Base-by-base conservation (phyloP, 2,113 vertebrate genomes). In the Silurus asotus region DNA sequence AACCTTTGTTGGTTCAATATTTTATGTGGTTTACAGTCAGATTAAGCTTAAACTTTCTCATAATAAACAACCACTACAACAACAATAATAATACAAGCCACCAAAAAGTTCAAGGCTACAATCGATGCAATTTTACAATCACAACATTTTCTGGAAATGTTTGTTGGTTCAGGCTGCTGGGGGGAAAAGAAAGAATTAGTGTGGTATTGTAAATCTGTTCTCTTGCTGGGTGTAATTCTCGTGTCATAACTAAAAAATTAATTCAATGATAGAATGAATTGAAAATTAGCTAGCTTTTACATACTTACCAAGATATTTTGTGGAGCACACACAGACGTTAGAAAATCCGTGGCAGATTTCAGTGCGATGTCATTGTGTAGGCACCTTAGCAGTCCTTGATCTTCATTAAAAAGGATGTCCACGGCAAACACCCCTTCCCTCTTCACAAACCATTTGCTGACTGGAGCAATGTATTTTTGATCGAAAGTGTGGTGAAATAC, bases 61-160 rank as follows among this genome's bases (percentile, higher is more conserved):
- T 10, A 10, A 72, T 2, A 9, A 4, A 8, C 37, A 74, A 6
- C 0, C 51, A 51, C 0, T 48, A 0, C 8, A 23, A 2, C 0
- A 51, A 11, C 0, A 72, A 3, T 2, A 51, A 20, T 6, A 49
- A 37, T 56, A 56, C 1, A 8, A 23, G 51, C 1, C 4, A 51
- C 23, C 0, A 8, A 13, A 1, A 49, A 23, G 0, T 7, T 6
- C 2, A 37, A 37, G 37, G 37, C 37, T 37, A 37, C 37, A 37
- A 37, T 37, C 37, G 37, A 2, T 37, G 37, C 37, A 37, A 37
- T 37, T 37, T 0, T 20, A 1, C 0, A 51, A 2, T 13, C 19
- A 5, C 6, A 1, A 13, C 0, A 0, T 6, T 5, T 20, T 51
- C 48, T 51, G 72, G 3, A 23, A 0, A 0, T 0, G 3, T 11